Evolutionary conservation across 2,113 vertebrate species (phyloP), one percentile per base, ranked within the genome.

Genomic region (Axis porcinus): DNA sequence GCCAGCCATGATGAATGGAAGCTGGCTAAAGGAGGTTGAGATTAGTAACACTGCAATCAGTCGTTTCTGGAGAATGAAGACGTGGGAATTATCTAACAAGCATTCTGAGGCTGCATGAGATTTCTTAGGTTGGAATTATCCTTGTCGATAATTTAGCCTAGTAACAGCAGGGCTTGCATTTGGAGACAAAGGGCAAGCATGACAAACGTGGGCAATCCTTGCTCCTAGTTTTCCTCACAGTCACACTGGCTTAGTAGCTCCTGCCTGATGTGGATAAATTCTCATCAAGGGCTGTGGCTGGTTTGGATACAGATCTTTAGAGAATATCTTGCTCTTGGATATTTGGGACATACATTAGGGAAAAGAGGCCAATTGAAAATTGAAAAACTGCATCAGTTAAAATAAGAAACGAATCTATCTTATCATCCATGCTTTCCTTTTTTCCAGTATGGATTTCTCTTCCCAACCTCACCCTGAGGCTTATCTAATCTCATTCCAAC

Each of bases 1-100:
- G 97, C 97, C 97, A 98, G 70, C 95, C 70, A 33, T 96, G 97
- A 97, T 98, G 97, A 93, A 98, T 97, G 89, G 92, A 74, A 57
- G n/a, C 76, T 91, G 76, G 62, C 70, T 95, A 84, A 95, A 43
- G 89, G 79, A 85, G 94, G 82, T 11, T 97, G 83, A 83, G 94
- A 82, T 96, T 76, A 50, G 86, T 2, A 87, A 93, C 70, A 27
- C 57, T 40, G 83, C 64, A 23, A 94, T 94, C 97, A 87, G 33
- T 78, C 23, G 33, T 67, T 95, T 86, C 60, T 47, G 79, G 82
- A 84, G 95, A 97, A 95, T 6, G 60, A 95, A 97, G 94, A 97
- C 0, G 0, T 19, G 13, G 86, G 62, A 97, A 94, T 89, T 81
- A 97, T 74, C 82, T 64, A 64, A 96, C 93, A 79, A 89, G 19